A percentile compares a stretch with the other conserved stretches of the same genome.
Conservation (phyloP, 2,113 vertebrate genomes). For the Condylura cristata region DNA sequence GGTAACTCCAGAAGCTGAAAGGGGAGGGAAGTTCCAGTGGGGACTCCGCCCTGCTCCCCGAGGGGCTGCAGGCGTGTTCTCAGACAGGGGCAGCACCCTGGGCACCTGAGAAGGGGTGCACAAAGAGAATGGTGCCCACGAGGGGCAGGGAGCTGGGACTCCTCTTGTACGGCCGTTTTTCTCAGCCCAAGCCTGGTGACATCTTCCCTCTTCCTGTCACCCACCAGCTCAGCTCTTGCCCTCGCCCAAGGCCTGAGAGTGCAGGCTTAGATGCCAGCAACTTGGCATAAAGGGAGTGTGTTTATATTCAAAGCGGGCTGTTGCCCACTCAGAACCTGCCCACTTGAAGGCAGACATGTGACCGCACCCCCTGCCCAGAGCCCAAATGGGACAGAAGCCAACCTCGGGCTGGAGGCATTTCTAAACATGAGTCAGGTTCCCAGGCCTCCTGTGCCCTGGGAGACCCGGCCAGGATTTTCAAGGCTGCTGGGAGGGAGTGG, state of each 20-base stretch:
- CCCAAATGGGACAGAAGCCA: conserved; percentile 52
- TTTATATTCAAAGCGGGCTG: conserved; percentile 27
- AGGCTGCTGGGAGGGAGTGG: not conserved
- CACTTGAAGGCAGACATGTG: conserved; percentile 45
- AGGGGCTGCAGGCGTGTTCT: not conserved
- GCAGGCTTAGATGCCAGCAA: not conserved
- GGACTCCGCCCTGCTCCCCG: rapidly evolving
- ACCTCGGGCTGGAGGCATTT: conserved; percentile 66
- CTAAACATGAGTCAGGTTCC: conserved; percentile 79
- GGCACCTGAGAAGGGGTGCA: not conserved
- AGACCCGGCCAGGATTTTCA: conserved; percentile 60
- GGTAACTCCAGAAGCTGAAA: not conserved
- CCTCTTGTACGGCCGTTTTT: not conserved
- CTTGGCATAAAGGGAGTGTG: not conserved
- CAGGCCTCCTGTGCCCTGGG: conserved; percentile 64
- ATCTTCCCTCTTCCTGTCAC: not conserved
- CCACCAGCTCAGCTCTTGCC: not conserved
- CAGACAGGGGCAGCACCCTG: not conserved
- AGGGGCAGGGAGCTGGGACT: not conserved
- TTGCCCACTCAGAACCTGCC: conserved; percentile 59
- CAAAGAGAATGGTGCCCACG: not conserved
- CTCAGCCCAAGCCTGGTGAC: not conserved
- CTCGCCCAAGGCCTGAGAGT: not conserved
- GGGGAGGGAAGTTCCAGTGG: not conserved
- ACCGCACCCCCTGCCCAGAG: conserved; percentile 55